These are phyloP conservation scores for Tribolium madens DNA, from an alignment of 1,140 invertebrate genomes.

Conservation along the genomic window DNA sequence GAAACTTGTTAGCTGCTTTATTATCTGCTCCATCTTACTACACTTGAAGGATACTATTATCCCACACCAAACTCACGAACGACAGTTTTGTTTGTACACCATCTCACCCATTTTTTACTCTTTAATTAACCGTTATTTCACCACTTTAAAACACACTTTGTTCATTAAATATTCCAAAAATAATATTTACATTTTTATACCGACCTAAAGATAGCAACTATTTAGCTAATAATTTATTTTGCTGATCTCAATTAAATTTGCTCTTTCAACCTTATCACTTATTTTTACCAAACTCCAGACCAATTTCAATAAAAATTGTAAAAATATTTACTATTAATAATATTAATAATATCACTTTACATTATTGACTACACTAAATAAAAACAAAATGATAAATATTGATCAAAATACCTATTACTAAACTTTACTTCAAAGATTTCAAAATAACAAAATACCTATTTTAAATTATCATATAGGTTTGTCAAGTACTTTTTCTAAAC, in stretches of 20 bases:
- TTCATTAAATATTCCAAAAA: neutral
- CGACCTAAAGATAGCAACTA: too few relatives aligned
- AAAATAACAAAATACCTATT: too few relatives aligned
- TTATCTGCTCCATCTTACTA: conserved; percentile 40
- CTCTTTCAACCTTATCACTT: neutral
- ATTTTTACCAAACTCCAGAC: neutral
- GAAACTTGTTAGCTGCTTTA: conserved; percentile 42
- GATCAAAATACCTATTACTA: too few relatives aligned
- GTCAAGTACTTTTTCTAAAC: too few relatives aligned
- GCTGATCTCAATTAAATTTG: neutral
- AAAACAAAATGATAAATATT: too few relatives aligned
- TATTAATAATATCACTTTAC: too few relatives aligned
- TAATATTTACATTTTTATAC: too few relatives aligned
- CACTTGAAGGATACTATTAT: conserved; percentile 20
- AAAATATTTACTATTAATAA: neutral
- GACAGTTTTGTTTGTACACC: too few relatives aligned
- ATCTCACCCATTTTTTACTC: neutral
- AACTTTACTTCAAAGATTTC: too few relatives aligned
- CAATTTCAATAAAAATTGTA: neutral
- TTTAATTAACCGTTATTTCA: neutral
- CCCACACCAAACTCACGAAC: conserved; percentile 22
- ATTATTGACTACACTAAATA: neutral
- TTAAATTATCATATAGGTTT: too few relatives aligned
- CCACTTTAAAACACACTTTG: neutral
- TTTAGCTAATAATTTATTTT: neutral